Conservation (phyloP, 2,113 vertebrate species). For the Triplophysa siluroides region DNA sequence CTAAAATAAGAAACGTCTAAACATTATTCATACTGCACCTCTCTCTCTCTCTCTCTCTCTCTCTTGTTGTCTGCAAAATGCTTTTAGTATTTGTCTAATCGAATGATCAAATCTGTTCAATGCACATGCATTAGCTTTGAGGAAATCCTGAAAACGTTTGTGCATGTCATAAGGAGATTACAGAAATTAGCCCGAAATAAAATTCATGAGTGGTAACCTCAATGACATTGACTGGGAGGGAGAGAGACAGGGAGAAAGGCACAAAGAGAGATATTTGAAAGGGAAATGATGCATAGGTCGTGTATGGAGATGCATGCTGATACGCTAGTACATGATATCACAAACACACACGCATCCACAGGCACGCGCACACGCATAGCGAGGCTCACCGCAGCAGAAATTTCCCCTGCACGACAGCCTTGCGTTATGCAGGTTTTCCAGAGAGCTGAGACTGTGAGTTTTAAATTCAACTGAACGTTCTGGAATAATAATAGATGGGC, state of each 20-base stretch:
- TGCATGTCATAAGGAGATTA: constrained; percentile 77
- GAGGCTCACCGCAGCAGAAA: not conserved
- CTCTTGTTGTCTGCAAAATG: constrained; percentile 53
- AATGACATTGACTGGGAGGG: not conserved
- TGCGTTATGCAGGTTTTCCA: not conserved
- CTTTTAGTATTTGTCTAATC: constrained; percentile 70
- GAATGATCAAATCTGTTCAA: constrained; percentile 61
- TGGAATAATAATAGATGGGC: constrained; percentile 19
- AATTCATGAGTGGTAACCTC: constrained; percentile 23
- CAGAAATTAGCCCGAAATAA: constrained; percentile 59
- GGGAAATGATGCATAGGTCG: constrained; percentile 34
- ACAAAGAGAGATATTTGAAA: constrained; percentile 27
- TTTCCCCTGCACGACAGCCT: not conserved
- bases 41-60: constrained; percentile 23
- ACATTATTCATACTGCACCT: constrained; percentile 8
- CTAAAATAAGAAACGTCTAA: constrained; percentile 14
- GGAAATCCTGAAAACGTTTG: constrained; percentile 66
- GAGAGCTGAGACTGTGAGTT: constrained; percentile 1
- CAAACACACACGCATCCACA: constrained; percentile 33
- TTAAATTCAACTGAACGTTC: constrained; percentile 10
- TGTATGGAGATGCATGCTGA: constrained; percentile 37
- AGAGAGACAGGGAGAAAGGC: not conserved
- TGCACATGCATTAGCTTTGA: constrained; percentile 50
- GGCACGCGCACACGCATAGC: constrained; percentile 37
- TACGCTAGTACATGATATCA: constrained; percentile 48